phyloP scores from a whole-genome alignment of 2,113 vertebrate genomes.

The Emydocephalus ijimae region DNA sequence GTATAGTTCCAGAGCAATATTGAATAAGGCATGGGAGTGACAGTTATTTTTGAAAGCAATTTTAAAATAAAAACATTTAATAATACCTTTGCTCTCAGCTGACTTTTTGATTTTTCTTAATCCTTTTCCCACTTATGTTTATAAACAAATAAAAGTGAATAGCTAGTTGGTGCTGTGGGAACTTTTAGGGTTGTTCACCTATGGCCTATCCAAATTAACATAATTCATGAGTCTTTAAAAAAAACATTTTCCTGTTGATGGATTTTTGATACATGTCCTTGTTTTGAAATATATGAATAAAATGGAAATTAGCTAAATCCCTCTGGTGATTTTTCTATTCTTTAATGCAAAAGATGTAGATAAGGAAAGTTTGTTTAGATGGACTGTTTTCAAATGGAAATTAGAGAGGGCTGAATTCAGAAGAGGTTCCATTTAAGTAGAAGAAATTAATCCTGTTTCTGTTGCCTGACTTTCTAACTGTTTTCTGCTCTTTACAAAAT shows the following conservation, averaged over 20 bases:
- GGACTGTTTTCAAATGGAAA: neutral
- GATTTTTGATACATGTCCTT: neutral
- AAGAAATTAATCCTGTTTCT: neutral
- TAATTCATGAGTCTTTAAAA: slow-evolving; percentile 5
- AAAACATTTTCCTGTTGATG: slow-evolving; percentile 2
- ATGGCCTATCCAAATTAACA: slow-evolving; percentile 13
- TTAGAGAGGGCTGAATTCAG: neutral
- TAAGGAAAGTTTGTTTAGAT: neutral
- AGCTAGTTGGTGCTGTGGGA: slow-evolving; percentile 31
- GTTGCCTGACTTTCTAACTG: neutral
- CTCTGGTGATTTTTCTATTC: neutral
- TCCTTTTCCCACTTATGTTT: slow-evolving; percentile 51
- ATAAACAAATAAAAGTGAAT: slow-evolving; percentile 57
- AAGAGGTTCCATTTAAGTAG: neutral
- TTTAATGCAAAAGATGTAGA: neutral
- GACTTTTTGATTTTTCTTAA: slow-evolving; percentile 38
- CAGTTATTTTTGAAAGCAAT: neutral
- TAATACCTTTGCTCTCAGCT: neutral
- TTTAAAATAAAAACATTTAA: slow-evolving; percentile 17
- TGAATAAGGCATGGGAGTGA: neutral
- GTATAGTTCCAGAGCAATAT: neutral
- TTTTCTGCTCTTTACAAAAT: neutral
- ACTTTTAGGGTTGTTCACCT: slow-evolving; percentile 5
- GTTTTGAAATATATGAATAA: neutral
- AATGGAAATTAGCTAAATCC: slow-evolving; percentile 1